Conservation (phyloP, 30 jellyfish, hydroid and myxozoan species). For the Phacellophora camtschatica region DNA sequence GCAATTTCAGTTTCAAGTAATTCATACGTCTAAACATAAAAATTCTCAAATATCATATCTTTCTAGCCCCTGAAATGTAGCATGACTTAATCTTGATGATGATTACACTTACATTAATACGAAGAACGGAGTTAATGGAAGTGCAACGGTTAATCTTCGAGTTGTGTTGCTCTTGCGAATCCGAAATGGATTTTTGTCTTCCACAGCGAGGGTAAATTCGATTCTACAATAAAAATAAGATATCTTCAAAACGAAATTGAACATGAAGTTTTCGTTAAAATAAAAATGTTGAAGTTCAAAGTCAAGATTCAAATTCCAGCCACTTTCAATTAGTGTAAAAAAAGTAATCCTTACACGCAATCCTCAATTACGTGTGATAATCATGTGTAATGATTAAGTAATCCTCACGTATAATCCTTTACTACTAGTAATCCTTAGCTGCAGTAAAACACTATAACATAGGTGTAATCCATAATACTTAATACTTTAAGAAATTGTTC, state of each 20-base stretch:
- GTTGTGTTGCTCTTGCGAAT: slow-evolving; percentile 8
- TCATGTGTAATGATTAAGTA: not conserved
- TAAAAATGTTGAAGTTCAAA: not conserved
- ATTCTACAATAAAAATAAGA: not conserved
- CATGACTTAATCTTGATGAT: no score
- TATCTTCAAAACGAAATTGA: no score
- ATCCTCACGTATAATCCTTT: no score
- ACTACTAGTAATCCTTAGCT: no score
- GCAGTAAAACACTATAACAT: no score
- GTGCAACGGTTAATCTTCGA: not conserved
- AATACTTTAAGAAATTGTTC: no score
- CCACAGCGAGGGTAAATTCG: slow-evolving; percentile 32
- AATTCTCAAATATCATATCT: no score
- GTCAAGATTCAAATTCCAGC: not conserved
- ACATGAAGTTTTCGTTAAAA: no score
- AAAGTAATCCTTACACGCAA: not conserved
- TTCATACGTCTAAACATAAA: no score
- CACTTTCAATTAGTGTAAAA: not conserved
- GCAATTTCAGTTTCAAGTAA: no score
- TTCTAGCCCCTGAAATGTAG: no score
- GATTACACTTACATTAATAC: slow-evolving; percentile 6
- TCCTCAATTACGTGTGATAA: not conserved
- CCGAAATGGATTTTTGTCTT: slow-evolving; percentile 29
- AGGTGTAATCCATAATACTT: no score
- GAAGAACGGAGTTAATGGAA: slow-evolving; percentile 31